Evolutionary conservation across 2,888 invertebrate genomes (phyloP).

Genomic region (Agonopterix heracliana): DNA sequence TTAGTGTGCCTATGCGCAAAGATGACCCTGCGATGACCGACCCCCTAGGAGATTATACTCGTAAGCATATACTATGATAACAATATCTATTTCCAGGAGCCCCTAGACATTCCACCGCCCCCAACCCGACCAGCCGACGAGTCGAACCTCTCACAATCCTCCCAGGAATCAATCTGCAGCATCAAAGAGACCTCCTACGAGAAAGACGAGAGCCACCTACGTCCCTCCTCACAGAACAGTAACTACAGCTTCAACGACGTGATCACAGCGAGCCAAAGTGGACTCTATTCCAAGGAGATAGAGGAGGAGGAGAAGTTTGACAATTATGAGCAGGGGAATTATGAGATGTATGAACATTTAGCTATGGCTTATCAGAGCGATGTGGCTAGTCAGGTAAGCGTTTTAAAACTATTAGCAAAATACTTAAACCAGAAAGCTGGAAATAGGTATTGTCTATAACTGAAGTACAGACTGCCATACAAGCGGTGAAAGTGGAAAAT

Average conservation of each 20-base stretch:
- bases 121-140: background rate
- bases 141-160: conserved; percentile 29
- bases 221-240: conserved; percentile 58
- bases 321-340: conserved; percentile 43
- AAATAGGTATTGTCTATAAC: background rate
- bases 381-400: conserved; percentile 52
- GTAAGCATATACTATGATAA: no score
- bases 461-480: no score
- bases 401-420: background rate
- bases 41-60: no score
- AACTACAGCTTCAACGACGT: conserved; percentile 62
- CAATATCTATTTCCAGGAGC: conserved; percentile 14
- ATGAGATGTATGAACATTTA: conserved; percentile 63
- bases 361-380: conserved; percentile 69
- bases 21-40: no score
- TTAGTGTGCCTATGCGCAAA: no score
- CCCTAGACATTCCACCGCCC: conserved; percentile 5
- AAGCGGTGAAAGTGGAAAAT: no score
- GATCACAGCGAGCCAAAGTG: conserved; percentile 32
- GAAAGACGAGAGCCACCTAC: conserved; percentile 56
- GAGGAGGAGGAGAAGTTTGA: conserved; percentile 31
- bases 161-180: conserved; percentile 47
- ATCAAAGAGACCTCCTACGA: conserved; percentile 39
- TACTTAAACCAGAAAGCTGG: background rate
- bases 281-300: conserved; percentile 28